These are phyloP conservation scores for Eueremaeus valkanovi DNA, from an alignment of 2,888 invertebrate genomes.

Conservation along the genomic window DNA sequence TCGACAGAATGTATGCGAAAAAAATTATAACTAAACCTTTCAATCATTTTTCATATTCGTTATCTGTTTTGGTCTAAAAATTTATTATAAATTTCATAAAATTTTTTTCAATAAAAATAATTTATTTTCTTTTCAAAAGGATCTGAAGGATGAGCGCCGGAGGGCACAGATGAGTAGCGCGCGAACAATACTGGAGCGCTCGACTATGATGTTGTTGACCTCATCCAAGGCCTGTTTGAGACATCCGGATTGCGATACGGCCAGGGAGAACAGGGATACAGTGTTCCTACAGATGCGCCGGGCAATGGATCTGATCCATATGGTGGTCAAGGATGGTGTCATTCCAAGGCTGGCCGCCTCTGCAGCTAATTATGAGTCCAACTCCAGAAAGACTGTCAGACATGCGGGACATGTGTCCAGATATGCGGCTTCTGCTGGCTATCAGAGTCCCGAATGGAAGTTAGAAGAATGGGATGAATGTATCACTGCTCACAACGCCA, in stretches of 20 bases:
- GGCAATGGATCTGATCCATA: conserved; percentile 95
- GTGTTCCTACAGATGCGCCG: conserved; percentile 81
- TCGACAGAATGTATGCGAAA: conserved; percentile 68
- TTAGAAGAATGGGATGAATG: conserved; percentile 53
- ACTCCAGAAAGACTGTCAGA: neutral
- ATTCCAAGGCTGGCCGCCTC: conserved; percentile 42
- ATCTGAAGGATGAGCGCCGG: conserved; percentile 75
- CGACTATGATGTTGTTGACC: conserved; percentile 92
- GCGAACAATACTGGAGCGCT: conserved; percentile 86
- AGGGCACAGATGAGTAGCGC: conserved; percentile 95
- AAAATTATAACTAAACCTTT: too few relatives aligned
- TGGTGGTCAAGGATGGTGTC: conserved; percentile 94
- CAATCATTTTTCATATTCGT: too few relatives aligned
- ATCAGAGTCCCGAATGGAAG: conserved; percentile 34
- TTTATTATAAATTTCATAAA: too few relatives aligned
- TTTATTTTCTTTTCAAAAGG: too few relatives aligned
- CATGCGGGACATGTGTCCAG: conserved; percentile 18
- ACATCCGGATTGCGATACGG: conserved; percentile 88
- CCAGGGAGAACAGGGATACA: conserved; percentile 91
- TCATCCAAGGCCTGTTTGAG: conserved; percentile 93
- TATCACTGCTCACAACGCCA: conserved; percentile 66
- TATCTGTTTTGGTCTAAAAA: neutral
- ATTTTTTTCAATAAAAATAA: too few relatives aligned
- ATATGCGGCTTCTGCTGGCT: conserved; percentile 1
- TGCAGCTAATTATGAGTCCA: conserved; percentile 33